Conservation (phyloP, 2,888 invertebrate species). For the Mesorhabditis belari region DNA sequence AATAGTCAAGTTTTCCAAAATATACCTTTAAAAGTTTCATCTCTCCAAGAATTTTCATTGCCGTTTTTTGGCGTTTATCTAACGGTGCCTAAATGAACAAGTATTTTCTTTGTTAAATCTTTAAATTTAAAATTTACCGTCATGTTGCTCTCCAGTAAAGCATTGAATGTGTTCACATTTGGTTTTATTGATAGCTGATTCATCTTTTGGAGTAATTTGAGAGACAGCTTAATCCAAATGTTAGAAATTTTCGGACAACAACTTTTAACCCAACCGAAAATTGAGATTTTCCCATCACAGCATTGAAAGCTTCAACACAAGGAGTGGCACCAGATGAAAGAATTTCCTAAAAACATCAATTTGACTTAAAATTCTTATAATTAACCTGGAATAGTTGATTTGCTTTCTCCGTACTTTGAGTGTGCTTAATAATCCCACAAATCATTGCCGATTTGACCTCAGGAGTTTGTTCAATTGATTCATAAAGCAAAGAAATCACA, state of each 20-base stretch:
- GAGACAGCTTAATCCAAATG: not conserved
- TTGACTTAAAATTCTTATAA: too few species aligned
- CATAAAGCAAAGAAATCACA: constrained; percentile 41
- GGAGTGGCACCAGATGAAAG: not conserved
- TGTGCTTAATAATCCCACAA: constrained; percentile 35
- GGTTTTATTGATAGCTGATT: constrained; percentile 14
- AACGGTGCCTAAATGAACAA: too few species aligned
- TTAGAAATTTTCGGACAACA: not conserved
- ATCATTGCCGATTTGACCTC: constrained; percentile 40
- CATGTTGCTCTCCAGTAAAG: constrained; percentile 9
- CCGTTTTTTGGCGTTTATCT: constrained; percentile 4
- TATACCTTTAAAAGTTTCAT: too few species aligned
- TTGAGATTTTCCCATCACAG: not conserved
- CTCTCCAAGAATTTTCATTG: constrained; percentile 23
- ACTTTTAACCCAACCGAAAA: not conserved
- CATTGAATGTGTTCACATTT: constrained; percentile 19
- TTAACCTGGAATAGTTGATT: constrained; percentile 19
- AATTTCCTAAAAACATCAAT: not conserved
- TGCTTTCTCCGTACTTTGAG: constrained; percentile 15
- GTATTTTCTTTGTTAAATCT: too few species aligned
- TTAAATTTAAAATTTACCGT: too few species aligned
- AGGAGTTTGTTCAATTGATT: constrained; percentile 31
- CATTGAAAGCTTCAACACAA: not conserved
- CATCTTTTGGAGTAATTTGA: constrained; percentile 26
- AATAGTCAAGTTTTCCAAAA: too few species aligned